Conservation (phyloP, 2,888 invertebrate genomes). For the Mactromeris polynyma region DNA sequence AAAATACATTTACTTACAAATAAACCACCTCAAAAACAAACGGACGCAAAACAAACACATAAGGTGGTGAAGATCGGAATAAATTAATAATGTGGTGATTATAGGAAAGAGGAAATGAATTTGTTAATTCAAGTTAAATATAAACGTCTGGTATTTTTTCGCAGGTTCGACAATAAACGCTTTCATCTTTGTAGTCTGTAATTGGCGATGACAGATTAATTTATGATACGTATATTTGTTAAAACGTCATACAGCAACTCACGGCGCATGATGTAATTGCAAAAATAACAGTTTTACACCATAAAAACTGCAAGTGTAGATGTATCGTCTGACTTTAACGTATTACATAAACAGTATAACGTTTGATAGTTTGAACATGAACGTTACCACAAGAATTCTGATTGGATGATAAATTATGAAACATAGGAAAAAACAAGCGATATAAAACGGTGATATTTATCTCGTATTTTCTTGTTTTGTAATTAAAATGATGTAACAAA, state of each 20-base stretch:
- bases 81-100: no score
- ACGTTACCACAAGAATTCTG: background rate
- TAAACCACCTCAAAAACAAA: no score
- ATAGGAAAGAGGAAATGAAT: background rate
- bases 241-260: background rate
- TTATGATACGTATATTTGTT: background rate
- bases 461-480: background rate
- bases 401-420: background rate
- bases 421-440: background rate
- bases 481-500: constrained; percentile 2
- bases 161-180: background rate
- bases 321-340: background rate
- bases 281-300: constrained; percentile 9
- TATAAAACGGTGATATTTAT: background rate
- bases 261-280: background rate
- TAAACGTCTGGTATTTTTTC: background rate
- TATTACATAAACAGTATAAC: background rate
- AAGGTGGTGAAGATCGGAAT: no score
- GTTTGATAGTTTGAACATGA: background rate
- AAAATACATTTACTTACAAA: no score
- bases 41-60: no score
- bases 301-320: background rate
- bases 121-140: background rate
- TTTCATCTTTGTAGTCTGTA: background rate
- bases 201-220: background rate